These are phyloP conservation scores for Antheraea assamensis DNA, from an alignment of 2,888 invertebrate species.

Conservation along the genomic window DNA sequence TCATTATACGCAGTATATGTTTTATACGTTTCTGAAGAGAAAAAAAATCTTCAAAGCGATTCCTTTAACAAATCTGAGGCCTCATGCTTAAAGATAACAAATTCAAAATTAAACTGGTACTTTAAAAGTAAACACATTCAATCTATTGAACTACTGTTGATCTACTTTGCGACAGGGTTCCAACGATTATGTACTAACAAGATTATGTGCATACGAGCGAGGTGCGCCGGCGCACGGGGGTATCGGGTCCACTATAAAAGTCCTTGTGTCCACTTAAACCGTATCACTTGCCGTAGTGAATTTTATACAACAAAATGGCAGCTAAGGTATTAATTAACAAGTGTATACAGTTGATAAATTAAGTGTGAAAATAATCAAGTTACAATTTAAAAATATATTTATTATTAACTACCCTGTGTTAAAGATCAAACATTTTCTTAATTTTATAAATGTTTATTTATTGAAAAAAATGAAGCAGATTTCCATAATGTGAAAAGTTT, in stretches of 20 bases:
- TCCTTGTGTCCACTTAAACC: slow-evolving; percentile 52
- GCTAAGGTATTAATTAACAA: slow-evolving; percentile 65
- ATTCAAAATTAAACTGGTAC: slow-evolving; percentile 17
- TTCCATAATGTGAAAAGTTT: no score
- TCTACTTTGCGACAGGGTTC: slow-evolving; percentile 42
- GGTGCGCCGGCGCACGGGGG: slow-evolving; percentile 56
- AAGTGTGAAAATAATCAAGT: not conserved
- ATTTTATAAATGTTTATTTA: not conserved
- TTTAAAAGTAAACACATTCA: slow-evolving; percentile 9
- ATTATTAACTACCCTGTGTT: not conserved
- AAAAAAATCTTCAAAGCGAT: not conserved
- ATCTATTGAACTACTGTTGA: slow-evolving; percentile 4
- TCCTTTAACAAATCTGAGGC: not conserved
- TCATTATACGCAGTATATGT: no score
- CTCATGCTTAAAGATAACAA: not conserved
- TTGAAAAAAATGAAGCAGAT: no score
- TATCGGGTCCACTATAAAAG: slow-evolving; percentile 71
- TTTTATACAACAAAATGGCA: slow-evolving; percentile 75
- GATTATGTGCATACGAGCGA: slow-evolving; percentile 42
- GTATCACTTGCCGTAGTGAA: slow-evolving; percentile 75
- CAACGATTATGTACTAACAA: slow-evolving; percentile 38
- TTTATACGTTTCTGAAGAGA: not conserved
- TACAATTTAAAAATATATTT: not conserved
- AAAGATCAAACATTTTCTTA: not conserved
- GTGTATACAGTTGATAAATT: slow-evolving; percentile 16